phyloP scores from a whole-genome alignment of 2,888 invertebrate species.

The Laothoe populi region DNA sequence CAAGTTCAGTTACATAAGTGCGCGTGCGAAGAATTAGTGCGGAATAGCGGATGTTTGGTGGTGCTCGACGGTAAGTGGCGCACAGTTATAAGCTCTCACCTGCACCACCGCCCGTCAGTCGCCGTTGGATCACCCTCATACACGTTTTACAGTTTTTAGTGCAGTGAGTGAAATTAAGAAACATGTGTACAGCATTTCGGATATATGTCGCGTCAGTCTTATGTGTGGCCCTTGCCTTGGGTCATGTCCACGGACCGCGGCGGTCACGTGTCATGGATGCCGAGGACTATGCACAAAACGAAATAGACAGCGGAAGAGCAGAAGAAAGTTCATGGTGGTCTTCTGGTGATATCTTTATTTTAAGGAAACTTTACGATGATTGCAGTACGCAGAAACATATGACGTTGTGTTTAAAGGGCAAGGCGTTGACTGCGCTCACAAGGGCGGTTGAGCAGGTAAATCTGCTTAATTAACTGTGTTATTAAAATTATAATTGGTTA shows the following conservation, averaged over 20 bases:
- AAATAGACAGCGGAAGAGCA: slow-evolving; percentile 80
- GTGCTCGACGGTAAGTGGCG: slow-evolving; percentile 78
- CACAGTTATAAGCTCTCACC: slow-evolving; percentile 81
- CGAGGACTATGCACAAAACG: slow-evolving; percentile 73
- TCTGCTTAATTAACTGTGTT: slow-evolving; percentile 33
- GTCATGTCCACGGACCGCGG: slow-evolving; percentile 74
- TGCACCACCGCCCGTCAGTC: slow-evolving; percentile 74
- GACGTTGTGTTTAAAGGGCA: slow-evolving; percentile 86
- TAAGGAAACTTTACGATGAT: slow-evolving; percentile 86
- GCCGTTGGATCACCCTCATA: slow-evolving; percentile 75
- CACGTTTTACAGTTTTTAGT: slow-evolving; percentile 73
- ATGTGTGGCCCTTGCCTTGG: slow-evolving; percentile 71
- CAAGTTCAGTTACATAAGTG: slow-evolving; percentile 85
- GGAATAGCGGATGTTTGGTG: slow-evolving; percentile 85
- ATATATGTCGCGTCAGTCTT: slow-evolving; percentile 75
- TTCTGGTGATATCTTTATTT: slow-evolving; percentile 84
- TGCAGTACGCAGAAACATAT: slow-evolving; percentile 86
- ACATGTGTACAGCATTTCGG: slow-evolving; percentile 79
- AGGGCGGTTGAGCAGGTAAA: slow-evolving; percentile 86
- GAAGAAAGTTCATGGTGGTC: slow-evolving; percentile 82
- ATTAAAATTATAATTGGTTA: slow-evolving; percentile 37
- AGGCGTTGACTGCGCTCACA: slow-evolving; percentile 84
- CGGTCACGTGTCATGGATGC: slow-evolving; percentile 76
- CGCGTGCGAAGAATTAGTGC: slow-evolving; percentile 84
- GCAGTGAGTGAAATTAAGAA: slow-evolving; percentile 68